Evolutionary conservation across 2,888 invertebrate genomes (phyloP).

Genomic region (Blastobasis lacticolella): DNA sequence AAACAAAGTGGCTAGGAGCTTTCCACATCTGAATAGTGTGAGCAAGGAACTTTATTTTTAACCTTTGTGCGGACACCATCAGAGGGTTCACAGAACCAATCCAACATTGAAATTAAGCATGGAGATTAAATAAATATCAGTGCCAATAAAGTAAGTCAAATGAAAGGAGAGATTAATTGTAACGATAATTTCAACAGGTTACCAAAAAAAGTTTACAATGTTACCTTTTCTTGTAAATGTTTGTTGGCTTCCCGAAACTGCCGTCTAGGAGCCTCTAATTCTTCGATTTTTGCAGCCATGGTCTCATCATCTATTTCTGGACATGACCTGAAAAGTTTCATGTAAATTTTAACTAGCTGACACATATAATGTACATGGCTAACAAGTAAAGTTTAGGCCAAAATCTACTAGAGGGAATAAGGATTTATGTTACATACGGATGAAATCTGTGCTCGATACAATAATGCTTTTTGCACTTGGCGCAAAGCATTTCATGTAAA

Average conservation of each 20-base stretch:
- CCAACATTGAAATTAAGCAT: too few species aligned
- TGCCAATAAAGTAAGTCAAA: neutral
- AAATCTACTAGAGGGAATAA: too few species aligned
- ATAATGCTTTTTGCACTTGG: constrained; percentile 78
- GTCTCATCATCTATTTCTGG: constrained; percentile 72
- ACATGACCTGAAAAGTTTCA: constrained; percentile 50
- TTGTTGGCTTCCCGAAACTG: constrained; percentile 78
- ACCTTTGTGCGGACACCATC: too few species aligned
- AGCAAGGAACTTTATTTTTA: too few species aligned
- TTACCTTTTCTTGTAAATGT: constrained; percentile 75
- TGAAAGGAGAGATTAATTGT: neutral
- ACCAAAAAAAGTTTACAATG: neutral
- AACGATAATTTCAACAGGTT: neutral
- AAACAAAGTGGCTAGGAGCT: too few species aligned
- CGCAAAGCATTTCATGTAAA: constrained; percentile 77
- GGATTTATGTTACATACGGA: constrained; percentile 54
- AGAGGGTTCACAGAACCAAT: too few species aligned
- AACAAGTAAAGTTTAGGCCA: neutral
- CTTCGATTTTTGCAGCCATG: constrained; percentile 70
- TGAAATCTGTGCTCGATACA: constrained; percentile 80
- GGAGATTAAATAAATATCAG: too few species aligned
- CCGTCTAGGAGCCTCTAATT: constrained; percentile 74
- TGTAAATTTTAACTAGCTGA: neutral
- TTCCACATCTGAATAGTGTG: too few species aligned
- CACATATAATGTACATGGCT: neutral